Evolutionary conservation across 92 coral and sea anemone genomes (phyloP), one percentile per base, ranked within the genome.

Genomic region (Epizoanthus scotinus): DNA sequence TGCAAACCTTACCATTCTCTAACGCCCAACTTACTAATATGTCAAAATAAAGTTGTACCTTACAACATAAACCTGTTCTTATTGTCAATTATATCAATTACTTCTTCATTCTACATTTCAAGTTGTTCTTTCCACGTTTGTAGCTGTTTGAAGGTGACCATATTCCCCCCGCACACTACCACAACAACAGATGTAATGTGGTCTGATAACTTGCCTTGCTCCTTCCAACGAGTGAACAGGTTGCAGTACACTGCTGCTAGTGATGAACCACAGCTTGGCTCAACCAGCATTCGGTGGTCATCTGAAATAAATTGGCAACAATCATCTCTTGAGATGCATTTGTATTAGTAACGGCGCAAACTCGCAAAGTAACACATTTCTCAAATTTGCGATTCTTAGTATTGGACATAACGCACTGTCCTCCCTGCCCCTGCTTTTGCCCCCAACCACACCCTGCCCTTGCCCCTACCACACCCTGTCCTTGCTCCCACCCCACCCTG

Each of bases 211-310:
- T 89, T 88, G 19, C 91, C 97, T 44, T 92, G 84, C 22, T 83
- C 89, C 59, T 74, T 85, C 90, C 93, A 90, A 63, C 42, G 67
- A 56, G 82, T 72, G 38, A 88, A 86, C 42, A 84, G 78, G 38
- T 86, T 84, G 1, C 87, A 88, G 72, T 94, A 94, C 72, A 94
- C 90, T 31, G 95, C 81, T 7, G 95, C 92, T 25, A 95, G 80
- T 0, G 97, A 86, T 4, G 97, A 95, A 1, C 98, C 98, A 78
- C 98, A 94, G 10, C 94, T 90, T 14, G 97, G 98, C 47, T 88
- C 90, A n/a, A 94, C 98, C 52, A 94, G 77, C 95, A 92, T 94
- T 18, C 94, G 95, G 82, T 94, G 98, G 58, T 94, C 97, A 86
- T 91, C 96, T 91, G 85, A 27, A 84, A 68, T 5, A 53, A 2